Evolutionary conservation across 1,140 invertebrate species (phyloP).

Genomic region (Bombus cullumanus): DNA sequence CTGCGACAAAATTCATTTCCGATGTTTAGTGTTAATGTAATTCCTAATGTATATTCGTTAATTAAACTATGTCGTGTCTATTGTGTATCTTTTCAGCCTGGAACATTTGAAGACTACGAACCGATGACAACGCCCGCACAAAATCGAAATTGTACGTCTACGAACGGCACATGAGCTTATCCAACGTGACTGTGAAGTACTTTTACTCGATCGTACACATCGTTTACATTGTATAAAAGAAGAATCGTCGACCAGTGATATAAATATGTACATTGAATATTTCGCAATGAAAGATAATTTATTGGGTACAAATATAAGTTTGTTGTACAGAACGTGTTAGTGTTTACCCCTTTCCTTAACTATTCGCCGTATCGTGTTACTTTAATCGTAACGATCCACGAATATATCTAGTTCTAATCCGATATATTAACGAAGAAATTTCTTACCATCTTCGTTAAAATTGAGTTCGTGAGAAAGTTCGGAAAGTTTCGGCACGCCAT

Average conservation of each 20-base stretch:
- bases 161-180: background rate
- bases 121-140: background rate
- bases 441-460: slow-evolving; percentile 81
- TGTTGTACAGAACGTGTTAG: background rate
- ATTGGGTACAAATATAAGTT: slow-evolving; percentile 18
- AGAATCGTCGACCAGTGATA: background rate
- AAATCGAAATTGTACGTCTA: background rate
- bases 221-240: background rate
- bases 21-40: too few species aligned
- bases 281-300: slow-evolving; percentile 29
- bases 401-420: too few species aligned
- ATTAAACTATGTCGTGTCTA: background rate
- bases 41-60: background rate
- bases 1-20: slow-evolving; percentile 66
- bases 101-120: background rate
- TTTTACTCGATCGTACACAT: background rate
- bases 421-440: background rate
- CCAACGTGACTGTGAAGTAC: background rate
- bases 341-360: background rate
- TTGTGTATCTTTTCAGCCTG: slow-evolving; percentile 5
- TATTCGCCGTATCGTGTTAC: too few species aligned
- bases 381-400: background rate
- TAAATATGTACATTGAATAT: slow-evolving; percentile 17
- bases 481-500: slow-evolving; percentile 85
- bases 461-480: slow-evolving; percentile 74